Conservation (phyloP, 2,113 vertebrate species). For the Hippocampus guttulatus region DNA sequence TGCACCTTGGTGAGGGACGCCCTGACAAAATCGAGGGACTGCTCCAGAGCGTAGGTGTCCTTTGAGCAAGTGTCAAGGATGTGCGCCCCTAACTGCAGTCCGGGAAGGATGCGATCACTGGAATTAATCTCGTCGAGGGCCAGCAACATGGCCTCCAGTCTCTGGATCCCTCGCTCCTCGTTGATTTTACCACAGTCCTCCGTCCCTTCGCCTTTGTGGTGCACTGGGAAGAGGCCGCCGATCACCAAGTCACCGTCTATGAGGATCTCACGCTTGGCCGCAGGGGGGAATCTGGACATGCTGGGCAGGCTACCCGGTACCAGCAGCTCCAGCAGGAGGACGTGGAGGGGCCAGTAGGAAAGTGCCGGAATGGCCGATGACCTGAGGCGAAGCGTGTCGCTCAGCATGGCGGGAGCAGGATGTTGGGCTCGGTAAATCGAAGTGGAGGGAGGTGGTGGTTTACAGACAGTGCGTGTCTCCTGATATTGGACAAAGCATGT, state of each 20-base stretch:
- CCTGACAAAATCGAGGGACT: constrained; percentile 92
- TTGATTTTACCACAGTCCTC: constrained; percentile 96
- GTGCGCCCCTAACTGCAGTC: constrained; percentile 86
- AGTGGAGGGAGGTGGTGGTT: constrained; percentile 30
- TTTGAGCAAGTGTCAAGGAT: constrained; percentile 97
- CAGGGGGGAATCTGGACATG: constrained; percentile 61
- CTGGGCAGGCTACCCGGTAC: constrained; percentile 60
- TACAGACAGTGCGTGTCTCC: constrained; percentile 40
- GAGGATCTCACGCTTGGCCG: constrained; percentile 85
- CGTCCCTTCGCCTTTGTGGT: constrained; percentile 84
- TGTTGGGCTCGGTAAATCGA: constrained; percentile 15
- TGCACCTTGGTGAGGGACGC: constrained; percentile 92
- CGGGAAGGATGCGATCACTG: constrained; percentile 83
- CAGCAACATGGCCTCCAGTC: constrained; percentile 96
- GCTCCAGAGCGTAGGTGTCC: constrained; percentile 95
- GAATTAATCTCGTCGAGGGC: constrained; percentile 93
- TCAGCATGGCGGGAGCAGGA: constrained; percentile 50
- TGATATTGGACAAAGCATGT: constrained; percentile 41
- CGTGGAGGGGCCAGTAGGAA: constrained; percentile 47
- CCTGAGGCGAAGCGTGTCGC: constrained; percentile 25
- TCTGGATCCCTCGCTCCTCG: constrained; percentile 91
- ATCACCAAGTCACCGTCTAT: constrained; percentile 92
- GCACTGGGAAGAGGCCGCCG: constrained; percentile 91
- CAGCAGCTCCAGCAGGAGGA: constrained; percentile 60
- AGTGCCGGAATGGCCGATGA: constrained; percentile 23